Base-by-base conservation (phyloP, 2,113 vertebrate genomes). In the Meles meles region DNA sequence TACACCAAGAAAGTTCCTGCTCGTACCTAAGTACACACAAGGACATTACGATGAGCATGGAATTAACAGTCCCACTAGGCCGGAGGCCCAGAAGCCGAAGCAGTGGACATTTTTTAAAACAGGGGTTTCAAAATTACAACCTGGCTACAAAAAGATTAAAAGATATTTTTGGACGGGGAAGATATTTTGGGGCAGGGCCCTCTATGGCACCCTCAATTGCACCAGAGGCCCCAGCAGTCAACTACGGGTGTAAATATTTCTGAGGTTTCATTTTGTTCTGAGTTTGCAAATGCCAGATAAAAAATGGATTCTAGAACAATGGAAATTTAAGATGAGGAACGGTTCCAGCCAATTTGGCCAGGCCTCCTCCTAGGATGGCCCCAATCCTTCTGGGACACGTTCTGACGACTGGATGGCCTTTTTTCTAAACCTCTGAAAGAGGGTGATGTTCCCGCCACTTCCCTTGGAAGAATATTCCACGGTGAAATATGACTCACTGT, bases 251-350 rank as follows among this genome's bases (percentile, higher is more conserved):
- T 63, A 80, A 69, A 27, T 57, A 67, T 71, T 95, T 59, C 88
- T 29, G 6, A 14, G 9, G 12, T 44, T 44, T 5, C 82, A 88
- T 77, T 39, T 82, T 52, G 21, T 18, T 6, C 67, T 79, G 49
- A 42, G 72, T 94, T 93, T 59, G 84, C 61, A 97, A 97, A 97
- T 88, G 13, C 65, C 44, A 96, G 96, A 89, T 47, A 95, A 88
- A 98, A 98, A 96, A 96, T 55, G 42, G 83, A 94, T 96, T 88
- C 80, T 90, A 97, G 76, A 88, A 96, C 88, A 95, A 97, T 63
- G 72, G 44, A 92, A 96, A 97, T 65, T 74, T n/a, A 65, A 90
- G 77, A 95, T 76, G 49, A 90, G 80, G 93, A 96, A 87, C 27
- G 31, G 49, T 95, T 82, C 61, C 25, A 23, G 69, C 31, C 71